Conservation (phyloP, 2,888 invertebrate species). For the Notocelia uddmanniana region DNA sequence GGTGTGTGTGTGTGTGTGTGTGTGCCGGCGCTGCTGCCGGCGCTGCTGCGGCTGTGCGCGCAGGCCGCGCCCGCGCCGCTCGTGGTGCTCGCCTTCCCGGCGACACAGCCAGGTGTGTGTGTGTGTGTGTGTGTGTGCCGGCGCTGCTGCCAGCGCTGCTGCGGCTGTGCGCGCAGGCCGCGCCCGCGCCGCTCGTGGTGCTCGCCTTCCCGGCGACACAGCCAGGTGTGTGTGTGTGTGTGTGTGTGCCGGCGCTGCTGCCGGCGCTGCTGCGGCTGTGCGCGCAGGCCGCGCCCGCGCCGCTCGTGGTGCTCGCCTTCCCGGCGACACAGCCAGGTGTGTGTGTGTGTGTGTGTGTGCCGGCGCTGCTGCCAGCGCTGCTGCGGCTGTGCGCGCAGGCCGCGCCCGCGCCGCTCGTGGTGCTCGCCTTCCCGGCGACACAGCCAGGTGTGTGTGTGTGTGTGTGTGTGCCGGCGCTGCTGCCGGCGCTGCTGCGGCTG, state of each 20-base stretch:
- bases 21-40: constrained; percentile 46
- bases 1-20: not conserved
- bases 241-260: not conserved
- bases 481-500: constrained; percentile 79
- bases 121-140: not conserved
- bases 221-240: not conserved
- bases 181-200: constrained; percentile 78
- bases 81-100: constrained; percentile 84
- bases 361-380: constrained; percentile 65
- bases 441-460: constrained; percentile 20
- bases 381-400: constrained; percentile 78
- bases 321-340: constrained; percentile 63
- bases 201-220: constrained; percentile 81
- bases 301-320: constrained; percentile 85
- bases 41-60: constrained; percentile 82
- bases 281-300: constrained; percentile 60
- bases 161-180: constrained; percentile 73
- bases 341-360: not conserved
- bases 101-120: constrained; percentile 49
- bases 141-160: constrained; percentile 71
- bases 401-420: constrained; percentile 76
- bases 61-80: constrained; percentile 68
- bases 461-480: not conserved
- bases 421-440: constrained; percentile 82
- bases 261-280: constrained; percentile 81